Evolutionary conservation across 2,113 vertebrate species (phyloP).

Genomic region (Brachypodius melanocephalos): DNA sequence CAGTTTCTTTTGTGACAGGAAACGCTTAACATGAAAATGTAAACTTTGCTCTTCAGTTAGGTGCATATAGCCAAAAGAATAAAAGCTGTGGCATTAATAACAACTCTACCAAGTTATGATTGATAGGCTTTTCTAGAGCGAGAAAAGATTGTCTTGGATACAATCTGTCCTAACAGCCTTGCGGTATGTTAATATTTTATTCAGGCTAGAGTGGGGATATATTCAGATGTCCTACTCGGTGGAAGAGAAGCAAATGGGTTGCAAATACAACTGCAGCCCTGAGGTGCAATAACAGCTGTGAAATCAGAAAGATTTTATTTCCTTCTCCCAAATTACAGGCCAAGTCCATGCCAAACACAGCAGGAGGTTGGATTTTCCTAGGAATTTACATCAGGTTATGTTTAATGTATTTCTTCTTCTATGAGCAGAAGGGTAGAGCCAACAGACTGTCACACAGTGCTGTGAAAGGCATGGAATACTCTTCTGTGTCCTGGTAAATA

Average conservation of each 20-base stretch:
- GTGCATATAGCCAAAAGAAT: slow-evolving; percentile 26
- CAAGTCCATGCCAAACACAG: slow-evolving; percentile 23
- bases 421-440: not conserved
- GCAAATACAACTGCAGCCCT: slow-evolving; percentile 26
- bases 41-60: slow-evolving; percentile 12
- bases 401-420: slow-evolving; percentile 37
- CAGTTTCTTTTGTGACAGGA: slow-evolving; percentile 41
- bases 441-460: not conserved
- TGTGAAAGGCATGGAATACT: not conserved
- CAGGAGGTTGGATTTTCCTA: not conserved
- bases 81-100: slow-evolving; percentile 70
- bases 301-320: slow-evolving; percentile 4
- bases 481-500: not conserved
- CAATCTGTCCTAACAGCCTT: slow-evolving; percentile 77
- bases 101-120: slow-evolving; percentile 64
- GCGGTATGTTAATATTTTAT: slow-evolving; percentile 71
- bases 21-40: not conserved
- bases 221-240: slow-evolving; percentile 50
- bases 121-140: slow-evolving; percentile 67
- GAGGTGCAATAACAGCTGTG: slow-evolving; percentile 25
- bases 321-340: slow-evolving; percentile 26
- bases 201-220: slow-evolving; percentile 60
- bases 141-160: slow-evolving; percentile 66
- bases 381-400: slow-evolving; percentile 46
- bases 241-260: slow-evolving; percentile 7